Conservation (phyloP, 1,140 invertebrate species). For the Anoplophora glabripennis region DNA sequence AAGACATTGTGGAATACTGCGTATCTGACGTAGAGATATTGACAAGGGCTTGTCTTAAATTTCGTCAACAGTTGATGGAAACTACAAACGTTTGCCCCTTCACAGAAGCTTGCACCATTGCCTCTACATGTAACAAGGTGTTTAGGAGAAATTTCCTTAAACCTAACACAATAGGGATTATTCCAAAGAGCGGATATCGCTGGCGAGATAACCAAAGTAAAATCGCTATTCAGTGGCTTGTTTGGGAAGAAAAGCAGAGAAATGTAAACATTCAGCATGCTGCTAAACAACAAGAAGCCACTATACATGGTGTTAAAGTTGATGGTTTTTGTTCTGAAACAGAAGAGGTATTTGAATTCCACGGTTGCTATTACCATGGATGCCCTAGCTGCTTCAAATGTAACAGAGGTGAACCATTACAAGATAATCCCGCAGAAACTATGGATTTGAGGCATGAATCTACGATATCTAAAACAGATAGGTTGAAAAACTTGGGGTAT, state of each 20-base stretch:
- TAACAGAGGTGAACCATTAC: background rate
- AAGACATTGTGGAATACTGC: background rate
- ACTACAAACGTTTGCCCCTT: slow-evolving; percentile 6
- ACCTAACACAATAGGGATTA: slow-evolving; percentile 9
- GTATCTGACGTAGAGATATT: slow-evolving; percentile 5
- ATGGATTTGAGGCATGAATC: no score
- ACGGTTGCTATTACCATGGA: slow-evolving; percentile 9
- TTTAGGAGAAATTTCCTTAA: slow-evolving; percentile 12
- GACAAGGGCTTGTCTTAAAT: slow-evolving; percentile 6
- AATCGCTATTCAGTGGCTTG: slow-evolving; percentile 4
- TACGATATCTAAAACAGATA: no score
- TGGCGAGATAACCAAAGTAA: slow-evolving; percentile 4
- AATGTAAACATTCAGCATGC: slow-evolving; percentile 1
- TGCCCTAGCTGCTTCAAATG: background rate
- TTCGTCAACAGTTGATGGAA: slow-evolving; percentile 1
- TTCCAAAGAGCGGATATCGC: slow-evolving; percentile 7
- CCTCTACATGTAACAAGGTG: slow-evolving; percentile 6
- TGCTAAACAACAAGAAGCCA: background rate
- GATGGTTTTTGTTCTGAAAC: slow-evolving; percentile 5
- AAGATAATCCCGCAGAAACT: no score
- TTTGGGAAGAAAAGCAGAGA: background rate
- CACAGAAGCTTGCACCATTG: background rate
- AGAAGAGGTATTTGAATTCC: slow-evolving; percentile 5
- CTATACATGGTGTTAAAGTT: background rate
- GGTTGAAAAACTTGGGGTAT: no score